phyloP scores from a whole-genome alignment of 2,888 invertebrate genomes.

The Mantis religiosa region DNA sequence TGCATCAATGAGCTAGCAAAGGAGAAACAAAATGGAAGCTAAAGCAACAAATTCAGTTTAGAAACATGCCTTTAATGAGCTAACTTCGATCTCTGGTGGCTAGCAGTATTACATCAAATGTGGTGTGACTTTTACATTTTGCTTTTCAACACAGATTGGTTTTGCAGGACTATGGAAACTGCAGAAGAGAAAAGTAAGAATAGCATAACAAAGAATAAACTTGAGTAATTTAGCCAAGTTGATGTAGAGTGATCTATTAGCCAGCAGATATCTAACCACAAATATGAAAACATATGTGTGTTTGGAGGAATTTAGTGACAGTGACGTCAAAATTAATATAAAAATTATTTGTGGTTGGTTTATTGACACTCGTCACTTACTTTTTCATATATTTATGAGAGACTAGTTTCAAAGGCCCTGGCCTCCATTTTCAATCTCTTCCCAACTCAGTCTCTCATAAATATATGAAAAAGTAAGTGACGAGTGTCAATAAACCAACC shows the following conservation, averaged over 20 bases:
- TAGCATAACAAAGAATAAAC: not conserved
- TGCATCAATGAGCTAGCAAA: not conserved
- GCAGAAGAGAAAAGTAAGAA: not conserved
- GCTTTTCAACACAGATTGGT: not conserved
- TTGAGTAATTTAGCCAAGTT: not conserved
- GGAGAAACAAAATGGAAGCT: conserved; percentile 7
- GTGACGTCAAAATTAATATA: too few relatives aligned
- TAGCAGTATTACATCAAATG: not conserved
- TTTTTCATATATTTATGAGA: too few relatives aligned
- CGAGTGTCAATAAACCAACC: too few relatives aligned
- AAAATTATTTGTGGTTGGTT: too few relatives aligned
- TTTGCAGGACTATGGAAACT: not conserved
- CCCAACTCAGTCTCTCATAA: too few relatives aligned
- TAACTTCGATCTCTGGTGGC: not conserved
- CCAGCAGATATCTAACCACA: not conserved
- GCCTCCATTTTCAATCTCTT: too few relatives aligned
- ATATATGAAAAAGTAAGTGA: too few relatives aligned
- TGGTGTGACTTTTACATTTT: not conserved
- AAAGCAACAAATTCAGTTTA: not conserved
- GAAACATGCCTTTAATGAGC: not conserved
- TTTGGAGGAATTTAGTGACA: too few relatives aligned
- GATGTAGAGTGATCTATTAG: not conserved
- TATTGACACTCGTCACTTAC: too few relatives aligned
- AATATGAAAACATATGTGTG: not conserved
- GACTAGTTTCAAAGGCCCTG: too few relatives aligned